Base-by-base conservation (phyloP, 2,888 invertebrate genomes). In the Ypsolopha sequella region DNA sequence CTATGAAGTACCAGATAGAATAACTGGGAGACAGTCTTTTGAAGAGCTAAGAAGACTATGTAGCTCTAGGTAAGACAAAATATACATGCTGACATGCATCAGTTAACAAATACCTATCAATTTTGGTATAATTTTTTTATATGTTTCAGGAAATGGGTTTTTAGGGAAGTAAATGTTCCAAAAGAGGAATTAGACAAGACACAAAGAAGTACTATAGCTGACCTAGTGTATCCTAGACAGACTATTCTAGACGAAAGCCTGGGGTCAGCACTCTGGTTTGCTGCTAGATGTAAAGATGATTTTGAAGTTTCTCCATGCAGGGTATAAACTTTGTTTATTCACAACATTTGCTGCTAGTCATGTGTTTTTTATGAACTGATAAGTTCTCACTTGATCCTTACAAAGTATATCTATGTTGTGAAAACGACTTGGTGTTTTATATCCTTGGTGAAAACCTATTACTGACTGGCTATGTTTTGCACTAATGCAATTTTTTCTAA, bases 261-360 rank as follows among this genome's bases (percentile, higher is more conserved):
- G 50, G 99, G 98, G 0, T 95, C 94, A 70, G 98, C 95, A n/a
- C 84, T 95, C 46, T 99, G 98, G 98, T 99, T 99, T 89, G 98
- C 98, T 33, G 92, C 96, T 47, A 87, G 92, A 63, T 97, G 93
- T 4, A 66, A 80, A 56, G 93, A 91, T 48, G 60, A 64, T 9
- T 51, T 58, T 4, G 89, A 88, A 55, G 70, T 67, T 52, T 92
- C 93, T 39, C 79, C 90, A 14, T 90, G 91, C 59, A 89, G 94
- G 72, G 91, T 92, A 43, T 33, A 46, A 3, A 24, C 2, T 24
- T 24, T 2, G 24, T 24, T 24, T 24, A 24, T 24, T 24, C 24
- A 24, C 24, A 24, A 4, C 24, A n/a, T n/a, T n/a, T n/a, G n/a
- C n/a, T n/a, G n/a, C n/a, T n/a, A n/a, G n/a, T n/a, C n/a, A n/a